These are phyloP conservation scores for Glareola pratincola DNA, from an alignment of 2,113 vertebrate species.

Conservation along the genomic window DNA sequence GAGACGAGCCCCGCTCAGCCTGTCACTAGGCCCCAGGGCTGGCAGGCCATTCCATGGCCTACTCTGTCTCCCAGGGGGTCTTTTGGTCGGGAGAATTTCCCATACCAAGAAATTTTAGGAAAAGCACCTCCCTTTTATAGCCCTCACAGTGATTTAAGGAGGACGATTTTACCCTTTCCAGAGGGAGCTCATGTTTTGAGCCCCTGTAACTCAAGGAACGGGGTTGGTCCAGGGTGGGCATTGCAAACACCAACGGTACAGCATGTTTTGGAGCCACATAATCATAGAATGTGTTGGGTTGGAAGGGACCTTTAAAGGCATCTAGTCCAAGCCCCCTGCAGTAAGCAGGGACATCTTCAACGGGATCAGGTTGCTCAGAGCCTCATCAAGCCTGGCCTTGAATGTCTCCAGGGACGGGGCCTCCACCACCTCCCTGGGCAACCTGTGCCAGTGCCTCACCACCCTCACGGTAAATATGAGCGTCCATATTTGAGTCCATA, in stretches of 20 bases:
- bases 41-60: not conserved
- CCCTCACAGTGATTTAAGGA: not conserved
- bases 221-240: fast-evolving
- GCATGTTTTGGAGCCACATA: too few species aligned
- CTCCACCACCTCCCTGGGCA: too few species aligned
- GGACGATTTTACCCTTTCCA: not conserved
- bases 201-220: fast-evolving
- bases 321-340: too few species aligned
- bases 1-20: not conserved
- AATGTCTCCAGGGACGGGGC: too few species aligned
- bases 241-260: not conserved
- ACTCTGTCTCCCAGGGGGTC: not conserved
- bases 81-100: not conserved
- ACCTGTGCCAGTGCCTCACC: too few species aligned
- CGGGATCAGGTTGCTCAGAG: too few species aligned
- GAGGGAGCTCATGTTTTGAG: not conserved
- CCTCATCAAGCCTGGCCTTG: too few species aligned
- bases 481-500: fast-evolving
- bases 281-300: too few species aligned
- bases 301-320: too few species aligned
- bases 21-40: not conserved
- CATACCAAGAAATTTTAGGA: not conserved
- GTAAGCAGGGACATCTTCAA: too few species aligned
- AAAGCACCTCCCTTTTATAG: not conserved
- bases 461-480: not conserved